phyloP scores from a whole-genome alignment of 2,113 vertebrate genomes.

The Piaya cayana region DNA sequence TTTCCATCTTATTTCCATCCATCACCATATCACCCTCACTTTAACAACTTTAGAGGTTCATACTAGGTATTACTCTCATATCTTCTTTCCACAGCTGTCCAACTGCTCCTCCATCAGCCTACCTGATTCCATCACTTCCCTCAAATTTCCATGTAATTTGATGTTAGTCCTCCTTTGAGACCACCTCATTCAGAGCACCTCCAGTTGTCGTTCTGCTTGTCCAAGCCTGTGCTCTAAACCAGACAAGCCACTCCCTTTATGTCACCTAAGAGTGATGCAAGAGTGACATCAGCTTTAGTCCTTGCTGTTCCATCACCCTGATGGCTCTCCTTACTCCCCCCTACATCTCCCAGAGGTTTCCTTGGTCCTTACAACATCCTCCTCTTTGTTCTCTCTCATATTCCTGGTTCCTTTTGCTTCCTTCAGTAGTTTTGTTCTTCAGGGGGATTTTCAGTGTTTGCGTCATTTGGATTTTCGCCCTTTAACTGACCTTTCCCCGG shows the following conservation, averaged over 20 bases:
- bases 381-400: background rate
- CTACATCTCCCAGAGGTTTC: background rate
- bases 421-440: constrained; percentile 19
- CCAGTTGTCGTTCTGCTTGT: background rate
- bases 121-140: background rate
- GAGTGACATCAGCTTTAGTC: background rate
- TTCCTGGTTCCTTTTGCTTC: background rate
- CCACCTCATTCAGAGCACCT: background rate
- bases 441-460: constrained; percentile 60
- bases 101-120: background rate
- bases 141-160: background rate
- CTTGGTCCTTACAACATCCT: background rate
- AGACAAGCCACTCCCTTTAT: background rate
- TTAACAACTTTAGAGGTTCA: background rate
- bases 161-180: background rate
- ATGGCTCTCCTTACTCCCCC: background rate
- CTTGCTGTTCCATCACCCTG: background rate
- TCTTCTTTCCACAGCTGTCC: background rate
- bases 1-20: background rate
- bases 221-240: background rate
- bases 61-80: background rate
- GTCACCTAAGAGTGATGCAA: background rate
- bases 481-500: constrained; percentile 65
- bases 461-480: constrained; percentile 63
- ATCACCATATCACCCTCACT: background rate